Conservation (phyloP, 23 tunicate species). For the Diplosoma virens region DNA sequence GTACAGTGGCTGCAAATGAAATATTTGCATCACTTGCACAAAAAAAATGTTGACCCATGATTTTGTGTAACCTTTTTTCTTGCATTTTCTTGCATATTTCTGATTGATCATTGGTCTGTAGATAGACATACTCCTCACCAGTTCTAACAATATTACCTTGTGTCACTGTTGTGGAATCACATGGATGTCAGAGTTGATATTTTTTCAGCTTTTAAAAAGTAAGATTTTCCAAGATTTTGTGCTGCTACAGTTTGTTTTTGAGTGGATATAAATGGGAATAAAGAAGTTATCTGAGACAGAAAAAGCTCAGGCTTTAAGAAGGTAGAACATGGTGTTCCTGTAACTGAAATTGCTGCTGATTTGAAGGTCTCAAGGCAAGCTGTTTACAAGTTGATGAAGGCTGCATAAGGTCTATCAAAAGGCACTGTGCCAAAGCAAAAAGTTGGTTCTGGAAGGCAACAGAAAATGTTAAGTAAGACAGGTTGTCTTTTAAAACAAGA, state of each 20-base stretch:
- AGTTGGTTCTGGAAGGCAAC: slow-evolving; percentile 7
- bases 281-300: slow-evolving; percentile 18
- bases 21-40: not conserved
- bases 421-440: slow-evolving; percentile 5
- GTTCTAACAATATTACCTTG: not conserved
- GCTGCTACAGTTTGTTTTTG: not conserved
- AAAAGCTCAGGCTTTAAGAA: slow-evolving; percentile 18
- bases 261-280: not conserved
- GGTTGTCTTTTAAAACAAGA: not conserved
- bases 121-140: not conserved
- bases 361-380: slow-evolving; percentile 15
- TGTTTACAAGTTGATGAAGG: slow-evolving; percentile 21
- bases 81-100: not conserved
- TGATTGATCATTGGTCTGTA: slow-evolving; percentile 5
- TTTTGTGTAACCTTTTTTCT: not conserved
- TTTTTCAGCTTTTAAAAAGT: not conserved
- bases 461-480: not conserved
- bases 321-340: not conserved
- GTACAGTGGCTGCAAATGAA: too few species aligned
- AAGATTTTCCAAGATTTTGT: too few species aligned
- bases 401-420: not conserved
- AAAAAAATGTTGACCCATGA: slow-evolving; percentile 7
- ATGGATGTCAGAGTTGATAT: slow-evolving; percentile 1
- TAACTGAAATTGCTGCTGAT: not conserved
- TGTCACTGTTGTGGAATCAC: slow-evolving; percentile 7